Evolutionary conservation across 2,797 vertebrate species (phyloP), one percentile per base, ranked within the genome.

Genomic region (Schizopygopsis pylzovi): DNA sequence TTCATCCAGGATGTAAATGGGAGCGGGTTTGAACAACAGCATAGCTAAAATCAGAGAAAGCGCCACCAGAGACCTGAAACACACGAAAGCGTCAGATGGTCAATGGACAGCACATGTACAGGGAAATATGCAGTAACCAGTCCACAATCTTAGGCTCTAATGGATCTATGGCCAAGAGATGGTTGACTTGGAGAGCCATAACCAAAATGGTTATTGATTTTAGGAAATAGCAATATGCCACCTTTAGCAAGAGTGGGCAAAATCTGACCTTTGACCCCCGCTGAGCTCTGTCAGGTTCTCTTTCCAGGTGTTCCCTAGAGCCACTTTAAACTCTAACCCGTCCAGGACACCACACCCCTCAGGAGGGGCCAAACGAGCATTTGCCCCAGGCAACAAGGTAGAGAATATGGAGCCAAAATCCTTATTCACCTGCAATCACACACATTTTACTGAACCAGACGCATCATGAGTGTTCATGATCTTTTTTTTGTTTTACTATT

Each of bases 401-500:
- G 97, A 98, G 94, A 99, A 99, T 90, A 99, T 99, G 9, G 98
- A 98, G 68, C 97, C 96, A 83, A 99, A 98, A 92, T 99, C 98
- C 88, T 96, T 95, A 93, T 99, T 99, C 25, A 99, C 98, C 98
- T 99, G 65, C 41, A 83, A 85, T 87, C 6, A 59, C 20, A 78
- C 8, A 75, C 39, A 16, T 41, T 28, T 37, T 18, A 16, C 37
- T 41, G 4, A 79, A 41, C 22, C 52, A 16, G 47, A 52, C 2
- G 5, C 3, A 67, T 20, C 9, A 33, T 6, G 11, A 37, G 39
- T 25, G 15, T 73, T 25, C 33, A 33, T 54, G 7, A 28, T 25
- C 9, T 56, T 59, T 61, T 47, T 45, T 18, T 4, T 47, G 37
- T 45, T 18, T 8, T 47, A 22, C 41, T 25, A 37, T 12, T 33